Percentiles rank a stretch among this genome's conserved stretches.
These are phyloP conservation scores for Stichodactyla helianthus DNA, from an alignment of 64 coral and sea anemone genomes.

Conservation along the genomic window DNA sequence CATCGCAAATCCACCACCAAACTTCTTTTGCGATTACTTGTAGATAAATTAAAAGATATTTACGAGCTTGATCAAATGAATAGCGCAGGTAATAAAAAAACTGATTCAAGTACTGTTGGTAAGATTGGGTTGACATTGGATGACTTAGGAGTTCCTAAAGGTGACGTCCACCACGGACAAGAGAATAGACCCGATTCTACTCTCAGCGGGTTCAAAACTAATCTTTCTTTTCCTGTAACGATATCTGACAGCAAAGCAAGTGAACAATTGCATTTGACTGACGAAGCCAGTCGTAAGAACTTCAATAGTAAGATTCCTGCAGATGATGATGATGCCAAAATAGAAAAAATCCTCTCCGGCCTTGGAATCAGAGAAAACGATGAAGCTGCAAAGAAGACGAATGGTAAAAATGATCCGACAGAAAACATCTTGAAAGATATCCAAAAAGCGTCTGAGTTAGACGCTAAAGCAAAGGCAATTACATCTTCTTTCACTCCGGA, in stretches of 20 bases:
- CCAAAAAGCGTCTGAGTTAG: neutral
- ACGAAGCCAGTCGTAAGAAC: constrained; percentile 2
- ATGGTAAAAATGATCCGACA: neutral
- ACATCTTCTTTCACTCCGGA: neutral
- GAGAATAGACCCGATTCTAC: neutral
- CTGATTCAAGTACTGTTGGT: constrained; percentile 48
- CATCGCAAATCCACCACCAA: constrained; percentile 39
- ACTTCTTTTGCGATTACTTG: constrained; percentile 67
- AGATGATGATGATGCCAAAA: constrained; percentile 26
- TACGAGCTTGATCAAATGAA: constrained; percentile 83
- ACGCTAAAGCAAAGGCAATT: neutral
- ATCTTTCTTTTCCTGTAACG: constrained; percentile 74
- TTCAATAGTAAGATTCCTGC: neutral
- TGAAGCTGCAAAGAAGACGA: neutral
- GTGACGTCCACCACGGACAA: neutral
- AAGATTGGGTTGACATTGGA: constrained; percentile 46
- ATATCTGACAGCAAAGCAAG: constrained; percentile 50
- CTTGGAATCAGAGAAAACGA: neutral
- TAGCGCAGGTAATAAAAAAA: constrained; percentile 15
- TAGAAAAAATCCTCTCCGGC: constrained; percentile 13
- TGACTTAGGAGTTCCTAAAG: constrained; percentile 13
- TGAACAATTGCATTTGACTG: constrained; percentile 2
- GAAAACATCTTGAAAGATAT: neutral
- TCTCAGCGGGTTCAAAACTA: constrained; percentile 38
- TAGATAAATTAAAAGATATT: constrained; percentile 90